Conservation (phyloP, 2,888 invertebrate species). For the Synanthedon vespiformis region DNA sequence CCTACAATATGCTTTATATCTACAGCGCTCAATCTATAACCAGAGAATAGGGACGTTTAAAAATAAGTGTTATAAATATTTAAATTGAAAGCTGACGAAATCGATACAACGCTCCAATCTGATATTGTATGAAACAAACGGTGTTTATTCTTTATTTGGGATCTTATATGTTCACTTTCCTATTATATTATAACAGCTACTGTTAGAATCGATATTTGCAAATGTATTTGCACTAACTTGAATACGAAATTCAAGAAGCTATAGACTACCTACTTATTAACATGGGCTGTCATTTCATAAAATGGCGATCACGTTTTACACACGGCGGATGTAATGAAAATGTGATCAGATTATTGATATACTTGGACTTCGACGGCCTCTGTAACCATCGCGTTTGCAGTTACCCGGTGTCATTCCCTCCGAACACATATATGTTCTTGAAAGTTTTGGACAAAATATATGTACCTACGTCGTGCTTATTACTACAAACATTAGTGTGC, state of each 20-base stretch:
- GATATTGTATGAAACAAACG: slow-evolving; percentile 27
- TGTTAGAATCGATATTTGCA: slow-evolving; percentile 39
- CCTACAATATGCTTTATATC: too few species aligned
- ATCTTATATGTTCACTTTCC: slow-evolving; percentile 27
- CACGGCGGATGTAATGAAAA: slow-evolving; percentile 52
- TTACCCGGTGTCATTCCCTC: slow-evolving; percentile 34
- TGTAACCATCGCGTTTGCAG: slow-evolving; percentile 24
- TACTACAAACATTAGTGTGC: background rate
- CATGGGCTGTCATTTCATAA: slow-evolving; percentile 10
- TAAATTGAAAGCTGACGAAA: slow-evolving; percentile 9
- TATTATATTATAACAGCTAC: slow-evolving; percentile 50
- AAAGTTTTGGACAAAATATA: slow-evolving; percentile 1
- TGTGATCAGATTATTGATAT: slow-evolving; percentile 55
- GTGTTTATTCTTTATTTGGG: slow-evolving; percentile 24
- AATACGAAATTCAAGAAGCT: slow-evolving; percentile 32
- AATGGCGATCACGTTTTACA: slow-evolving; percentile 49
- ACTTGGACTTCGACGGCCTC: slow-evolving; percentile 22
- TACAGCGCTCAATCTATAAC: background rate
- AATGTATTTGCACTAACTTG: slow-evolving; percentile 20
- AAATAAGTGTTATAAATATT: slow-evolving; percentile 9
- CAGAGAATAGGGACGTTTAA: background rate
- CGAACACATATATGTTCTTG: slow-evolving; percentile 34
- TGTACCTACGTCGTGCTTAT: background rate
- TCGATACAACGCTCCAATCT: slow-evolving; percentile 1
- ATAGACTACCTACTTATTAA: background rate